A percentile compares a stretch with the other conserved stretches of the same genome.
These are phyloP conservation scores for Drosophila mettleri DNA, from an alignment of 2,888 invertebrate genomes.

Conservation along the genomic window DNA sequence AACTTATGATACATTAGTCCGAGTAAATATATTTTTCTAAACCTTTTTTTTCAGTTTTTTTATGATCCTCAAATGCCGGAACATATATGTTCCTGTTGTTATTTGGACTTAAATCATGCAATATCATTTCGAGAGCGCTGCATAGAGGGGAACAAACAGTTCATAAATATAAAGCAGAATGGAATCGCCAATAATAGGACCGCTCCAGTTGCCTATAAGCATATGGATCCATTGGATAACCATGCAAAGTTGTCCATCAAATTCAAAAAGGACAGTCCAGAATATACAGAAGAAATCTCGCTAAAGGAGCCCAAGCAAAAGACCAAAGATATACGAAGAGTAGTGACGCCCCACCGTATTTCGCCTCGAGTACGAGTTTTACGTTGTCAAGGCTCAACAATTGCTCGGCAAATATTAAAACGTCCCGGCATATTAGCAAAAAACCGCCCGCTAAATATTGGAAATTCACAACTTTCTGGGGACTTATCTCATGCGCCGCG, in stretches of 20 bases:
- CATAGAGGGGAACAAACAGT: slow-evolving; percentile 39
- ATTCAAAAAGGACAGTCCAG: neutral
- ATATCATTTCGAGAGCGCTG: slow-evolving; percentile 58
- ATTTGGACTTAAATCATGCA: slow-evolving; percentile 58
- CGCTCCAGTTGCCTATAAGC: neutral
- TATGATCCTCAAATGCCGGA: slow-evolving; percentile 36
- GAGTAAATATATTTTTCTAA: neutral
- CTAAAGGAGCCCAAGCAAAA: neutral
- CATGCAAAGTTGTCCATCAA: neutral
- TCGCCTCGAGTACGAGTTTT: slow-evolving; percentile 23
- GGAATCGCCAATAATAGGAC: neutral
- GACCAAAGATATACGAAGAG: neutral
- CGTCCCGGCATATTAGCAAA: neutral
- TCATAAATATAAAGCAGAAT: slow-evolving; percentile 1
- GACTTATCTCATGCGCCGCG: neutral
- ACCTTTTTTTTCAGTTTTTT: slow-evolving; percentile 22
- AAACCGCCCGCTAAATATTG: neutral
- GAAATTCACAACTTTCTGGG: neutral
- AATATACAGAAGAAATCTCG: neutral
- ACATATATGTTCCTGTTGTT: slow-evolving; percentile 63
- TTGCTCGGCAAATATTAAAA: neutral
- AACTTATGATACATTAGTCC: neutral
- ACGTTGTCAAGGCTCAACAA: slow-evolving; percentile 17
- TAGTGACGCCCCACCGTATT: neutral
- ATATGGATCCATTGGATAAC: slow-evolving; percentile 31